phyloP scores from a whole-genome alignment of 2,888 invertebrate genomes.

The Nomada hirtipes region DNA sequence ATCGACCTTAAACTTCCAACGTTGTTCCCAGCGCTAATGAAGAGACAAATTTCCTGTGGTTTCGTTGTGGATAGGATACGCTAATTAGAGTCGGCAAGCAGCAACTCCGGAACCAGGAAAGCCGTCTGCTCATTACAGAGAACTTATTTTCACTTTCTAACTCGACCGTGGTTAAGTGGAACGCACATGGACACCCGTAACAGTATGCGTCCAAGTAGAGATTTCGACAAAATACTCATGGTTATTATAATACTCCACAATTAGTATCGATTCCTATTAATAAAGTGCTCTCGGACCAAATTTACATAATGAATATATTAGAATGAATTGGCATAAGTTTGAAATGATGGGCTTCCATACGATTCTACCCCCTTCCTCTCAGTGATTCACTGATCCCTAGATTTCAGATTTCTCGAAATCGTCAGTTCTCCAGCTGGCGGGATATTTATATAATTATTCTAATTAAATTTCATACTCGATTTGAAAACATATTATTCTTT shows the following conservation, averaged over 20 bases:
- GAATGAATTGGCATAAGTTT: too few relatives aligned
- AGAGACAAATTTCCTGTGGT: constrained; percentile 47
- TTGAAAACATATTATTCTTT: too few relatives aligned
- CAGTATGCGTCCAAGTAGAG: constrained; percentile 1
- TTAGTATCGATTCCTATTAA: too few relatives aligned
- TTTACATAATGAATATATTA: too few relatives aligned
- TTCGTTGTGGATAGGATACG: constrained; percentile 43
- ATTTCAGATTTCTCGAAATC: too few relatives aligned
- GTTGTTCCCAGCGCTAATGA: constrained; percentile 56
- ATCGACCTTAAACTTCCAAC: constrained; percentile 66
- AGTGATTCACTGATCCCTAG: too few relatives aligned
- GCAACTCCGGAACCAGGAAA: constrained; percentile 19
- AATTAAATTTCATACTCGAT: too few relatives aligned
- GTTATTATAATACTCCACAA: neutral
- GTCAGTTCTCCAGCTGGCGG: too few relatives aligned
- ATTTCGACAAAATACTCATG: neutral
- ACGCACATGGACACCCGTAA: constrained; percentile 13
- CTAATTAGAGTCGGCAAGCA: constrained; percentile 52
- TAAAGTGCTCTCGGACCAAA: too few relatives aligned
- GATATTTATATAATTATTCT: too few relatives aligned
- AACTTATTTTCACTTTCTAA: constrained; percentile 67
- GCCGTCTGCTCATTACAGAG: constrained; percentile 42
- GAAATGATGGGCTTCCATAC: too few relatives aligned
- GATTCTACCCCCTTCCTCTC: too few relatives aligned
- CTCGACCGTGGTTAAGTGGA: constrained; percentile 12